Percentiles rank a stretch among this genome's conserved stretches.
Conservation (phyloP, 2,797 vertebrate genomes). For the Helicolenus hilgendorfi region DNA sequence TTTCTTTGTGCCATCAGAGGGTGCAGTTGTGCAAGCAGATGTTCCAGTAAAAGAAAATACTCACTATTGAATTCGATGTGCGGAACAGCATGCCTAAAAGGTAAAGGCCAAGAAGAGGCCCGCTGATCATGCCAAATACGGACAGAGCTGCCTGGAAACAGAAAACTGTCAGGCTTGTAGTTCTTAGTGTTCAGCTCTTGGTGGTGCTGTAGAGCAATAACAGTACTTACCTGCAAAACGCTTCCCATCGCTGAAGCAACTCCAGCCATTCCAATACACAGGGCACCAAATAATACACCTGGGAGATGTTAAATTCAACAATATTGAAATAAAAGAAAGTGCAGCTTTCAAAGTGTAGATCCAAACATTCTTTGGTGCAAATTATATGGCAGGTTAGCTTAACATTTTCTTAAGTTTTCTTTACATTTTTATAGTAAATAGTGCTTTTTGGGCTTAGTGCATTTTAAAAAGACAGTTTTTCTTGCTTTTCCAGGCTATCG, state of each 20-base stretch:
- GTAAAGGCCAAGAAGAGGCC: slow-evolving; percentile 92
- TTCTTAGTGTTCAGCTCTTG: slow-evolving; percentile 51
- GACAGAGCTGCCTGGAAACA: slow-evolving; percentile 90
- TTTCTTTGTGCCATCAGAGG: not conserved
- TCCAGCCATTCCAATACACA: slow-evolving; percentile 97
- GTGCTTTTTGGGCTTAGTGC: not conserved
- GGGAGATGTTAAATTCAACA: not conserved
- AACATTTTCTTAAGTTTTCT: not conserved
- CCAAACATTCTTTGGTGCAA: not conserved
- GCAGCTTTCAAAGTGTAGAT: not conserved
- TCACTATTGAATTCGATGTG: slow-evolving; percentile 90
- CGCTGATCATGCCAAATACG: slow-evolving; percentile 93
- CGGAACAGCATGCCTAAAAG: slow-evolving; percentile 91
- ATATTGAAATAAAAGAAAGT: not conserved
- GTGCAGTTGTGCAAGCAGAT: not conserved
- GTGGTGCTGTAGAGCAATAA: slow-evolving; percentile 58
- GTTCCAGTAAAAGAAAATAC: slow-evolving; percentile 46
- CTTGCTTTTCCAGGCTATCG: not conserved
- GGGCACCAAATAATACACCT: slow-evolving; percentile 94
- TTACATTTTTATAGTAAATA: too few species aligned
- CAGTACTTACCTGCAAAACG: slow-evolving; percentile 93
- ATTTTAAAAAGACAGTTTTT: not conserved
- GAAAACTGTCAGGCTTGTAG: slow-evolving; percentile 16
- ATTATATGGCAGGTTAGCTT: not conserved
- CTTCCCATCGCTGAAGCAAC: slow-evolving; percentile 94